Evolutionary conservation across 2,797 vertebrate genomes (phyloP).

Genomic region (Amblyraja radiata): DNA sequence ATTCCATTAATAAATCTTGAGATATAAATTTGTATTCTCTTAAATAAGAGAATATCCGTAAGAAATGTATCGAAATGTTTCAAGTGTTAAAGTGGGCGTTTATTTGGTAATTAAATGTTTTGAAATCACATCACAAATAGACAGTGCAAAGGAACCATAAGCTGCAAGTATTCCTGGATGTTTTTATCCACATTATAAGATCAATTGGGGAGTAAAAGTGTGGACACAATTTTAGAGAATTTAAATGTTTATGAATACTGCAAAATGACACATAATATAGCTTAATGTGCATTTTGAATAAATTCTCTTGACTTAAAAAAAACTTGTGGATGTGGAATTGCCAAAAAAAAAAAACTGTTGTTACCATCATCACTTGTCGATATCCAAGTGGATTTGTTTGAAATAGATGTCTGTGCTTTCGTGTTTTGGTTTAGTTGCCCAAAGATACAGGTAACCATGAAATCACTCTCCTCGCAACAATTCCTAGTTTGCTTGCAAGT

Average conservation of each 20-base stretch:
- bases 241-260: neutral
- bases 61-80: too few relatives aligned
- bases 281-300: neutral
- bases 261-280: neutral
- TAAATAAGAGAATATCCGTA: neutral
- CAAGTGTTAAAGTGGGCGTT: too few relatives aligned
- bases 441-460: slow-evolving; percentile 29
- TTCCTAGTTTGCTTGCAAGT: slow-evolving; percentile 27
- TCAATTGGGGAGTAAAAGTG: neutral
- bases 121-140: too few relatives aligned
- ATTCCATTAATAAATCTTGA: neutral
- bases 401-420: slow-evolving; percentile 39
- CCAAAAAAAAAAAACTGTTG: neutral
- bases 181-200: neutral
- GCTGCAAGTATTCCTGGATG: neutral
- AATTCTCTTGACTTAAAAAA: neutral
- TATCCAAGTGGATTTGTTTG: slow-evolving; percentile 40
- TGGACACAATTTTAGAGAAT: neutral
- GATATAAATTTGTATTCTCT: neutral
- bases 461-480: neutral
- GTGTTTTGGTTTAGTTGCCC: slow-evolving; percentile 37
- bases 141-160: neutral
- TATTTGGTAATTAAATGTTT: too few relatives aligned
- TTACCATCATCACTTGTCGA: neutral
- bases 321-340: too few relatives aligned